phyloP scores from a whole-genome alignment of 2,113 vertebrate genomes.

The Myodes glareolus region DNA sequence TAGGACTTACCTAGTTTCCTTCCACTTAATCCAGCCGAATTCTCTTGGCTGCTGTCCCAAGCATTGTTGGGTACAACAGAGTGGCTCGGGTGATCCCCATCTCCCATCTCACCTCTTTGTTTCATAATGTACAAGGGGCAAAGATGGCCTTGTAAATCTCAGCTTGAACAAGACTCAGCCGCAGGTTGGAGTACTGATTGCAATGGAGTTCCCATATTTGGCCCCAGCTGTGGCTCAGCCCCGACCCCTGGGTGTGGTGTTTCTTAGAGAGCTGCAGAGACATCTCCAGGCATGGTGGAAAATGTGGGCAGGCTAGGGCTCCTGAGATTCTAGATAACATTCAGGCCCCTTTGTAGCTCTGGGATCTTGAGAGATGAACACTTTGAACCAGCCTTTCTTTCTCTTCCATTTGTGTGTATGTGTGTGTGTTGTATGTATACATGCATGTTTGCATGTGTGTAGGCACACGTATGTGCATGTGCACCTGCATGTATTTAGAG shows the following conservation, averaged over 20 bases:
- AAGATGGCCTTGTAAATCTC: not conserved
- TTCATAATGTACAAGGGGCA: not conserved
- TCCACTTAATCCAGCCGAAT: not conserved
- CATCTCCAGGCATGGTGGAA: not conserved
- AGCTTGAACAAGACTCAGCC: not conserved
- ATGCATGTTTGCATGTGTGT: not conserved
- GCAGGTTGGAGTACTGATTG: no score
- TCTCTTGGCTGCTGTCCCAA: not conserved
- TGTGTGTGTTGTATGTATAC: no score
- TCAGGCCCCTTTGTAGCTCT: not conserved
- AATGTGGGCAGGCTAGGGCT: not conserved
- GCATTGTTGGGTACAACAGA: not conserved
- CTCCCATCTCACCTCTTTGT: not conserved
- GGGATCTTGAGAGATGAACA: not conserved
- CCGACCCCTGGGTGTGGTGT: not conserved
- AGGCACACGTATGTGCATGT: not conserved
- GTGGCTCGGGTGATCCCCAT: not conserved
- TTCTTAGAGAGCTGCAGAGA: not conserved
- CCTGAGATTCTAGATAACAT: not conserved
- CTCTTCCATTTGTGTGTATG: not conserved
- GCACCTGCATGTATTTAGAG: not conserved
- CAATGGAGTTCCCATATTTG: not conserved
- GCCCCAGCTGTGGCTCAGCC: not conserved
- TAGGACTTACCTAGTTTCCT: not conserved
- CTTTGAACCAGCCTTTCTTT: not conserved